These are phyloP conservation scores for Rhombomys opimus DNA, from an alignment of 2,113 vertebrate species.

Conservation along the genomic window DNA sequence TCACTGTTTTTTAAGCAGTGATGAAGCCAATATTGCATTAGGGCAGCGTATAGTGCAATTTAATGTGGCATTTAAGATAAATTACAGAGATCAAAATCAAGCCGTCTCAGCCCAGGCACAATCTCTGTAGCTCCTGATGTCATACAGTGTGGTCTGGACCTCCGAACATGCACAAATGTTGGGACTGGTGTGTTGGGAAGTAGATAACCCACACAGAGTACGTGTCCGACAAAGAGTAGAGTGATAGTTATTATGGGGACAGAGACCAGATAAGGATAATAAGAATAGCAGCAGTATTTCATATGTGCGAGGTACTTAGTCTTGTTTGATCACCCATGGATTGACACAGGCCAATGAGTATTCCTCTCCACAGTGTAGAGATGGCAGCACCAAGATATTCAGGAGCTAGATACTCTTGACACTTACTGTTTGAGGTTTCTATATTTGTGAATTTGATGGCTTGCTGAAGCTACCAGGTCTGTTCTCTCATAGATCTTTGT, in stretches of 20 bases:
- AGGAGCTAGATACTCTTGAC: neutral
- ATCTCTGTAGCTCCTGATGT: neutral
- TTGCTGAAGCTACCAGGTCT: neutral
- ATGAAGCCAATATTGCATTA: neutral
- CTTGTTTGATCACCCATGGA: too few relatives aligned
- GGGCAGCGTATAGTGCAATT: neutral
- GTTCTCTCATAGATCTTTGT: neutral
- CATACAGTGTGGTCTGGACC: neutral
- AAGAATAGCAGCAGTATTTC: accelerated
- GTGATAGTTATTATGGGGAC: neutral
- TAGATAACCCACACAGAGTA: neutral
- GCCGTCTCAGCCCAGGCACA: neutral
- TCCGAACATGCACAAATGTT: neutral
- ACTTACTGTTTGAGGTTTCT: neutral
- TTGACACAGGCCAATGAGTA: neutral
- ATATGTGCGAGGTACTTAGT: neutral
- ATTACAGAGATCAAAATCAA: neutral
- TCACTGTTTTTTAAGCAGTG: neutral
- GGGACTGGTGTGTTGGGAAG: neutral
- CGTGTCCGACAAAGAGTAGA: neutral
- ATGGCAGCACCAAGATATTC: too few relatives aligned
- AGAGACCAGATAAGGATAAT: neutral
- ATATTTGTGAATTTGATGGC: neutral
- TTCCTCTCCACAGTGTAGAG: neutral
- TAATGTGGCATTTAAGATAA: neutral